Percentiles rank a stretch among this genome's conserved stretches.
These are phyloP conservation scores for Porites cylindrica DNA, from an alignment of 92 coral and sea anemone genomes.

Conservation along the genomic window DNA sequence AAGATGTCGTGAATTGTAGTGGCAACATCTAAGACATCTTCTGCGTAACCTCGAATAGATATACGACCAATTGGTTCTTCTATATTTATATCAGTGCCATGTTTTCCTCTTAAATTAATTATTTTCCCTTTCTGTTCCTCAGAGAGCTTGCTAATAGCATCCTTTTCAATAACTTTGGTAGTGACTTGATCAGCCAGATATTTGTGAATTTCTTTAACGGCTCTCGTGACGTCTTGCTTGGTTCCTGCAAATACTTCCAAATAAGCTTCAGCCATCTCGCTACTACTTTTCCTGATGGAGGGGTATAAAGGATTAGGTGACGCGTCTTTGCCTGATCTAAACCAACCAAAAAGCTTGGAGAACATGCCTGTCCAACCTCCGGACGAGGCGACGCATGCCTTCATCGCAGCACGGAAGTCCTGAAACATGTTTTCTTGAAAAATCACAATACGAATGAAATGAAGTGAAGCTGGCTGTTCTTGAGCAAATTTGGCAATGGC, in stretches of 20 bases:
- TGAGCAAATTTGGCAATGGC: conserved; percentile 69
- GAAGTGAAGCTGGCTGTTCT: conserved; percentile 47
- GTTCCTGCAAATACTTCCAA: conserved; percentile 52
- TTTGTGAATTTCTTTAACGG: conserved; percentile 37
- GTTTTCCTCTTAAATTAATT: conserved; percentile 8
- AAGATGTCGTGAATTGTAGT: conserved; percentile 49
- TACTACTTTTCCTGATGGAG: background rate
- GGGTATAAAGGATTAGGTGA: background rate
- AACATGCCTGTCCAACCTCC: conserved; percentile 14
- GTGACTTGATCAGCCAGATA: conserved; percentile 51
- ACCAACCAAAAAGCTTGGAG: conserved; percentile 25
- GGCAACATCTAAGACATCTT: conserved; percentile 50
- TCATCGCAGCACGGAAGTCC: conserved; percentile 62
- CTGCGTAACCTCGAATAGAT: conserved; percentile 53
- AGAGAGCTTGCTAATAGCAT: conserved; percentile 67
- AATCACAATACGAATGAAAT: conserved; percentile 73
- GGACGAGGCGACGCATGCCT: conserved; percentile 16
- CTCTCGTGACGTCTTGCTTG: conserved; percentile 44
- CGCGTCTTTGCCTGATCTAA: conserved; percentile 14
- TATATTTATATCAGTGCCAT: conserved; percentile 40
- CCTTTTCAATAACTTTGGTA: conserved; percentile 59
- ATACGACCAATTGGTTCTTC: conserved; percentile 61
- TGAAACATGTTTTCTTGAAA: conserved; percentile 62
- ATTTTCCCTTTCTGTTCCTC: conserved; percentile 50
- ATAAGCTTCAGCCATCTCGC: background rate